Percentiles rank a stretch among this genome's conserved stretches.
Evolutionary conservation across 2,888 invertebrate genomes (phyloP).

Genomic region (Mythimna albipuncta): DNA sequence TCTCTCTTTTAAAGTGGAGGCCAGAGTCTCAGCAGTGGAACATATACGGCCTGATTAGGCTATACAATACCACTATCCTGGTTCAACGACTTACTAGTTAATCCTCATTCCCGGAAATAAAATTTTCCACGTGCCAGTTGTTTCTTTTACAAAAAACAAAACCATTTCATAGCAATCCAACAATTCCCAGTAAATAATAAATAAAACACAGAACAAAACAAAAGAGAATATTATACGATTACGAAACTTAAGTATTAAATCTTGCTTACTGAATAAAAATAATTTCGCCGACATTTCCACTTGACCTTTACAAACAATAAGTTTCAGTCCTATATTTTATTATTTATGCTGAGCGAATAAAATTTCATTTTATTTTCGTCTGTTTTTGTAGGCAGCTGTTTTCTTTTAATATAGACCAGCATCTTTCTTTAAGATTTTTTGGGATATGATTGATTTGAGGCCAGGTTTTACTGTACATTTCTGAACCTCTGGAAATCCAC

Average conservation of each 20-base stretch:
- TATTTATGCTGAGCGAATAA: slow-evolving; percentile 32
- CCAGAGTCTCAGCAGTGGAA: no score
- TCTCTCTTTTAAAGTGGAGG: no score
- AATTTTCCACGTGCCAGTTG: background rate
- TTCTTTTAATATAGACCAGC: slow-evolving; percentile 22
- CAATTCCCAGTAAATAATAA: slow-evolving; percentile 36
- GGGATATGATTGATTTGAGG: no score
- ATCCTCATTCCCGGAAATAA: no score
- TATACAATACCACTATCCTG: no score
- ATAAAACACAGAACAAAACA: slow-evolving; percentile 27
- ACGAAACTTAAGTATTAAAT: slow-evolving; percentile 38
- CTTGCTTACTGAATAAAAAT: slow-evolving; percentile 35
- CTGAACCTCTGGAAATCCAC: no score
- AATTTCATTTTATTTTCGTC: slow-evolving; percentile 41
- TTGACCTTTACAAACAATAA: slow-evolving; percentile 58
- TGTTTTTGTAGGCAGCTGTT: slow-evolving; percentile 7
- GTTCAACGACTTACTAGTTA: no score
- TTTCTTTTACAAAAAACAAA: background rate
- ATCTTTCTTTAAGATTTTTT: no score
- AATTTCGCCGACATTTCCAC: slow-evolving; percentile 25
- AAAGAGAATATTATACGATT: slow-evolving; percentile 42
- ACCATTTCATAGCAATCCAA: slow-evolving; percentile 17
- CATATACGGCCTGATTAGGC: no score
- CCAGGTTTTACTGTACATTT: no score
- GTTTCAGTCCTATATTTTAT: slow-evolving; percentile 36